phyloP scores from a whole-genome alignment of 2,797 vertebrate species.

The Gobionotothen gibberifrons region DNA sequence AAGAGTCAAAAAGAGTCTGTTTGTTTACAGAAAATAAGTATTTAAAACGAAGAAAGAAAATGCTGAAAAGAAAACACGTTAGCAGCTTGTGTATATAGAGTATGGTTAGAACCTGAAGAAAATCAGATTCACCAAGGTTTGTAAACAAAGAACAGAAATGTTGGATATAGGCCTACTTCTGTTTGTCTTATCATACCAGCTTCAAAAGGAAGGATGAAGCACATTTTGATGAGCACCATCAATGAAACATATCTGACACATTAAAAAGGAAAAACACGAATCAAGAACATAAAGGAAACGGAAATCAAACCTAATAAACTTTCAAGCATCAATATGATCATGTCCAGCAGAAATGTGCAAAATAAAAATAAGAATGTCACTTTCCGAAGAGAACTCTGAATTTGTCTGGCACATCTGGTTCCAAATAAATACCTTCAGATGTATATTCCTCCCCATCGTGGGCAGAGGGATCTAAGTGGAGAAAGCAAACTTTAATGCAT shows the following conservation, averaged over 20 bases:
- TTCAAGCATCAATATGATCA: conserved; percentile 62
- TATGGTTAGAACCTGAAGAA: no score
- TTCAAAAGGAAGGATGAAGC: conserved; percentile 1
- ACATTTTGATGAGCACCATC: conserved; percentile 2
- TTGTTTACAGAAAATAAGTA: conserved; percentile 1
- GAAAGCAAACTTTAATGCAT: conserved; percentile 82
- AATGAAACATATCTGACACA: background rate
- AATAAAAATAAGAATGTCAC: conserved; percentile 52
- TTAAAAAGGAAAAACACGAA: conserved; percentile 32
- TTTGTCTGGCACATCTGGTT: conserved; percentile 58
- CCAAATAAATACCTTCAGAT: conserved; percentile 86
- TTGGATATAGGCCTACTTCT: background rate
- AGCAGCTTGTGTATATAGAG: no score
- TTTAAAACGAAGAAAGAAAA: background rate
- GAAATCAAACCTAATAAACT: conserved; percentile 46
- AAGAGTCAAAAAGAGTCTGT: background rate
- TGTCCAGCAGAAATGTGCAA: conserved; percentile 44
- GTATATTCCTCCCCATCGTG: conserved; percentile 86
- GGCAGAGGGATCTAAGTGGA: conserved; percentile 84
- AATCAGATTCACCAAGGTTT: no score
- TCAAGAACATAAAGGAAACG: conserved; percentile 40
- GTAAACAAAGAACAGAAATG: no score
- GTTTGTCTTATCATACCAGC: conserved; percentile 9
- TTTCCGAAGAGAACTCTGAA: conserved; percentile 41
- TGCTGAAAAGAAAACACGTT: no score